Base-by-base conservation (phyloP, 2,888 invertebrate species). In the Mythimna albipuncta region DNA sequence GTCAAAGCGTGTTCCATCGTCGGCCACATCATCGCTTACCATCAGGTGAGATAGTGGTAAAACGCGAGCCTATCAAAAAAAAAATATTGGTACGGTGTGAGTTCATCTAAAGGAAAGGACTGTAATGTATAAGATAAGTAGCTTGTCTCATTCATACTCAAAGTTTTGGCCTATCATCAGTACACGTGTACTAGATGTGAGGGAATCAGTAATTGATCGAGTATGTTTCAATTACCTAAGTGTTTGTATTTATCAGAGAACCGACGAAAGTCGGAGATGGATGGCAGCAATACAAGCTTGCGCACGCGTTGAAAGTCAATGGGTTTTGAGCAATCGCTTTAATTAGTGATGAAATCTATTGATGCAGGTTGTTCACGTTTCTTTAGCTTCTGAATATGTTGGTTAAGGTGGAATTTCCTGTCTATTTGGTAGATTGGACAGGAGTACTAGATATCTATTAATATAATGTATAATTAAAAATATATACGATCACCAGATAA, bases 221-320 rank as follows among this genome's bases (percentile, higher is more conserved):
- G 38, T 75, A 81, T 68, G 55, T 81, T 64, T 81, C 82, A 81
- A 81, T 81, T 84, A 81, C 41, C 70, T 81, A 59, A 81, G 80
- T 81, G 82, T 84, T 81, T 62, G 67, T 81, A 81, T 81, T 76
- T 84, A 76, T 84, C 84, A 84, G 66, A 16, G 38, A 54, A 32
- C 55, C 69, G 81, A 81, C 61, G 84, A 81, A 81, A 81, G 64
- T 81, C n/a, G 21, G 44, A 75, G 77, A 80, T 70, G 54, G 11
- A 79, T 83, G 74, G 55, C 19, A 61, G 59, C 16, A 57, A 83
- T 71, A 64, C 58, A 64, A 57, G 13, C 65, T 52, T 72, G 81
- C 81, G 75, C 84, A 65, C 81, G 75, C 68, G 64, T 59, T 83
- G 61, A 64, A 79, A 80, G 35, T 73, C 81, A 68, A 68, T 79